A percentile compares a stretch with the other conserved stretches of the same genome.
Conservation (phyloP, 2,888 invertebrate species). For the Temnothorax unifasciatus region DNA sequence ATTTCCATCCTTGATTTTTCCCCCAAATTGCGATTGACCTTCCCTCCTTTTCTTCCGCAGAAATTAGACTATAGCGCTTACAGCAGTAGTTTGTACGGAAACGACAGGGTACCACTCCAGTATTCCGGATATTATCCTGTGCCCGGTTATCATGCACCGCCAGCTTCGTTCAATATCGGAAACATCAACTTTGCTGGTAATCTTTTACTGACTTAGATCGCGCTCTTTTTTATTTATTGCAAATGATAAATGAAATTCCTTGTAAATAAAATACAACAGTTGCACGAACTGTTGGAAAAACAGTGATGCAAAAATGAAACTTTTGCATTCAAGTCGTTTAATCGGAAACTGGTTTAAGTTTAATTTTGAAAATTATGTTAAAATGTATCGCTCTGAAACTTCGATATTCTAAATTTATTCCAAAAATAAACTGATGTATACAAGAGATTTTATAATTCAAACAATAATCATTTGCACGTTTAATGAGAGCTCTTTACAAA, state of each 20-base stretch:
- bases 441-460: neutral
- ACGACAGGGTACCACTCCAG: conserved; percentile 85
- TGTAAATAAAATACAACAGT: neutral
- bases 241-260: neutral
- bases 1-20: conserved; percentile 32
- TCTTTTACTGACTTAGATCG: neutral
- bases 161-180: conserved; percentile 83
- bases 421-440: neutral
- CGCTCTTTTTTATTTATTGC: neutral
- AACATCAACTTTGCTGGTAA: conserved; percentile 83
- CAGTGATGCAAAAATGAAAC: conserved; percentile 10
- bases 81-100: conserved; percentile 83
- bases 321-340: neutral
- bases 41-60: conserved; percentile 69
- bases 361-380: neutral
- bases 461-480: neutral
- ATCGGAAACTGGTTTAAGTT: neutral
- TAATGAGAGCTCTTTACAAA: neutral
- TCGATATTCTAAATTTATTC: neutral
- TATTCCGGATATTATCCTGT: conserved; percentile 85
- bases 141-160: conserved; percentile 84
- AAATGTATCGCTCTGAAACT: neutral
- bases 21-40: conserved; percentile 3
- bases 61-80: conserved; percentile 85
- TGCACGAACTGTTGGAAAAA: neutral